Evolutionary conservation across 2,797 vertebrate genomes (phyloP).

Genomic region (Cynodonichthys magdalenae): DNA sequence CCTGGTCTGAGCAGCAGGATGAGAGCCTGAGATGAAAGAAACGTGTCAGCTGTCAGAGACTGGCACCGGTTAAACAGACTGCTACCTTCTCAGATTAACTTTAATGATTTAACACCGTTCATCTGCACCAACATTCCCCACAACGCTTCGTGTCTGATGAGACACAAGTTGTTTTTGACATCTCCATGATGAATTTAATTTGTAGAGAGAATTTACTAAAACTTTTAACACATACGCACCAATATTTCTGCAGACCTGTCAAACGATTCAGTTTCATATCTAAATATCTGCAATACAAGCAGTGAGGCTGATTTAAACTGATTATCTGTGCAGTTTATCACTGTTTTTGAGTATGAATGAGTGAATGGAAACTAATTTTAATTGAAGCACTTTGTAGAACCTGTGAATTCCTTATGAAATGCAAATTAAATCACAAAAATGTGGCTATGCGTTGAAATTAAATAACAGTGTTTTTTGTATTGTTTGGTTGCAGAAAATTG

Average conservation of each 20-base stretch:
- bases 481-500: not conserved
- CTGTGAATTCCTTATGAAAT: no score
- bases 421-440: no score
- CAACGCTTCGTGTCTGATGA: not conserved
- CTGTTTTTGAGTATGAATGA: not conserved
- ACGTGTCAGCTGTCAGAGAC: not conserved
- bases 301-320: not conserved
- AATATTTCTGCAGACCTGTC: not conserved
- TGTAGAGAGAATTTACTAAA: not conserved
- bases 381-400: no score
- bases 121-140: not conserved
- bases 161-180: not conserved
- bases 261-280: not conserved
- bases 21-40: not conserved
- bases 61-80: not conserved
- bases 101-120: not conserved
- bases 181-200: not conserved
- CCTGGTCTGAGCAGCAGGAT: no score
- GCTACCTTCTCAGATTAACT: not conserved
- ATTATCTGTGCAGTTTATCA: not conserved
- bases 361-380: no score
- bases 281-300: conserved; percentile 9
- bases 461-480: not conserved
- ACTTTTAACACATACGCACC: not conserved
- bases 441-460: no score